Base-by-base conservation (phyloP, 2,888 invertebrate genomes). In the Fabriciana adippe region DNA sequence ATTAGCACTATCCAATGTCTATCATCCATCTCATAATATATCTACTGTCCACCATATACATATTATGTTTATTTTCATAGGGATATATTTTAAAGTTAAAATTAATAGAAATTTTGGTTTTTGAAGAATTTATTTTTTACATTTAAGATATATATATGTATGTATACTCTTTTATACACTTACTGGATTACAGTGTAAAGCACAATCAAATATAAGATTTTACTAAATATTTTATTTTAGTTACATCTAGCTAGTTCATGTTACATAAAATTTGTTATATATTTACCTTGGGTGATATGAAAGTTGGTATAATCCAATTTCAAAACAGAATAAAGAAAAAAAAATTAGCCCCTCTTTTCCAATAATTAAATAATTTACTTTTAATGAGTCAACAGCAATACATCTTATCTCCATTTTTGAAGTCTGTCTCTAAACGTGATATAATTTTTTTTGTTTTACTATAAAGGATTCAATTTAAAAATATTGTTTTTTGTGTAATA, bases 161-260 rank as follows among this genome's bases (percentile, higher is more conserved):
- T 26, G 0, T 26, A 26, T 26, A 61, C 54, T 54, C 8, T 21
- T 45, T 63, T n/a, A 26, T 21, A 45, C 6, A 57, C 1, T 18
- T 45, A 15, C 18, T 18, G 21, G n/a, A 14, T 41, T 50, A 26
- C 15, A 55, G 50, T 56, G 64, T 56, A 64, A 50, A 64, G 55
- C 50, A 51, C n/a, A 56, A 56, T 51, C 13, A 51, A 56, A 64
- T 47, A 54, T 53, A 62, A 62, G 26, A 45, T 56, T 41, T 56
- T 50, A 31, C 41, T 56, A 45, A 41, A 57, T 51, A 57, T 64
- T 48, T 51, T 18, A 16, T 21, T 56, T 55, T 64, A 26, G 26
- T 31, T 56, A 31, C 31, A 35, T 56, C 18, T 21, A 41, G 55
- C 15, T 47, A 55, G 35, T 35, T 35, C 5, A 47, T 26, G 48